A percentile compares a stretch with the other conserved stretches of the same genome.
Evolutionary conservation across 2,888 invertebrate species (phyloP).

Genomic region (Cryptocephalus moraei): DNA sequence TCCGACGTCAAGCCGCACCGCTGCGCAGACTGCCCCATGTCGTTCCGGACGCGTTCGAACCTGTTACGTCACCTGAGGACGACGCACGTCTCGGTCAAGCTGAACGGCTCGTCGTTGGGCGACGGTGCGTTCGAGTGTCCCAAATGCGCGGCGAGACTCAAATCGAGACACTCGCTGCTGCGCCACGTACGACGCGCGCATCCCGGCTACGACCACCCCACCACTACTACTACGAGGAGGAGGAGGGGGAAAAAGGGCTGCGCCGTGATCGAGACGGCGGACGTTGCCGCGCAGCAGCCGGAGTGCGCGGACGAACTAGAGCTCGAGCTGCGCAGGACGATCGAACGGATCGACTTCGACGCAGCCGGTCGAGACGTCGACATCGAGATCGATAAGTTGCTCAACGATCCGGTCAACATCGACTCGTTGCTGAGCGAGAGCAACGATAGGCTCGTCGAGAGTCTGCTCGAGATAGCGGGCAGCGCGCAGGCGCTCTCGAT

Average conservation of each 20-base stretch:
- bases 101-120: too few relatives aligned
- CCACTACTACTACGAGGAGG: not conserved
- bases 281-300: too few relatives aligned
- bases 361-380: constrained; percentile 16
- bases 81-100: too few relatives aligned
- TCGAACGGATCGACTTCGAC: constrained; percentile 26
- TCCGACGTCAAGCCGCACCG: too few relatives aligned
- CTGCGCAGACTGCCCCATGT: too few relatives aligned
- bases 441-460: constrained; percentile 18
- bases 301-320: constrained; percentile 6
- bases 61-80: too few relatives aligned
- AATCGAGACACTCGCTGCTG: not conserved
- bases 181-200: not conserved
- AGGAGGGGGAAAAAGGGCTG: not conserved
- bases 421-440: constrained; percentile 20
- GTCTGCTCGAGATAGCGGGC: constrained; percentile 13
- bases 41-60: too few relatives aligned
- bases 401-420: constrained; percentile 16
- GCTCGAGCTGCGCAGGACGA: constrained; percentile 19
- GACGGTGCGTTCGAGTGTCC: not conserved
- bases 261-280: too few relatives aligned
- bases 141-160: not conserved
- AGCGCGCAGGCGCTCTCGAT: constrained; percentile 22
- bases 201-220: not conserved
- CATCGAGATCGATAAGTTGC: constrained; percentile 17